Evolutionary conservation across 2,888 invertebrate species (phyloP).

Genomic region (Chloroclystis v-ata): DNA sequence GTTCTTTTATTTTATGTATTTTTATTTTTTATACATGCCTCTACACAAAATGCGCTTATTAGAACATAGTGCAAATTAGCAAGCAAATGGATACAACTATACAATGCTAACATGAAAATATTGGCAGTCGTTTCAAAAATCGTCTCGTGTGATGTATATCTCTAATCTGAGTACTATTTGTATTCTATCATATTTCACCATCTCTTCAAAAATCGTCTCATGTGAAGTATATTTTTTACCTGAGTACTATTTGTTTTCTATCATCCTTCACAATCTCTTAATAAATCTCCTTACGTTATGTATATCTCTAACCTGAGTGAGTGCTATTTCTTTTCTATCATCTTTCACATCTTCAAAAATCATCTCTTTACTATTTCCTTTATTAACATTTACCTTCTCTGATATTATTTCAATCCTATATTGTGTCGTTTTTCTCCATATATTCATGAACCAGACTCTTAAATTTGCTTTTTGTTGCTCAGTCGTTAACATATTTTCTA

Average conservation of each 20-base stretch:
- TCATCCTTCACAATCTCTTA: constrained; percentile 35
- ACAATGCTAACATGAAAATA: constrained; percentile 11
- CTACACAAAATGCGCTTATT: constrained; percentile 20
- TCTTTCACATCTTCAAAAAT: too few species aligned
- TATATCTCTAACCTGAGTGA: constrained; percentile 40
- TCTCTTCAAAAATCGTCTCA: too few species aligned
- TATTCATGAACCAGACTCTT: constrained; percentile 4
- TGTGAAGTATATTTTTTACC: too few species aligned
- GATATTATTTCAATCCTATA: constrained; percentile 29
- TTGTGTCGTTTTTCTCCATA: background rate
- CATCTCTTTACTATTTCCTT: too few species aligned
- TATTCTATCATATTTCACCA: constrained; percentile 43
- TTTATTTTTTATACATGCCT: constrained; percentile 42
- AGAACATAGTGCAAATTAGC: constrained; percentile 39
- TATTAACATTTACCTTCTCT: too few species aligned
- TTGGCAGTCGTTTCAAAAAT: constrained; percentile 18
- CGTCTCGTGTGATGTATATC: constrained; percentile 72
- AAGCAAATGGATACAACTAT: constrained; percentile 56
- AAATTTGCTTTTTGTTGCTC: constrained; percentile 32
- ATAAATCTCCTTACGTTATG: constrained; percentile 64
- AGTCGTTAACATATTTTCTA: constrained; percentile 16
- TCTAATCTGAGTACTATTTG: constrained; percentile 33
- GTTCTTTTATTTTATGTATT: constrained; percentile 60
- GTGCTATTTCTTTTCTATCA: constrained; percentile 46
- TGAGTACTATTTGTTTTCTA: constrained; percentile 50